Evolutionary conservation across 1,140 invertebrate species (phyloP), one percentile per base, ranked within the genome.

Genomic region (Paraescarpia echinospica): DNA sequence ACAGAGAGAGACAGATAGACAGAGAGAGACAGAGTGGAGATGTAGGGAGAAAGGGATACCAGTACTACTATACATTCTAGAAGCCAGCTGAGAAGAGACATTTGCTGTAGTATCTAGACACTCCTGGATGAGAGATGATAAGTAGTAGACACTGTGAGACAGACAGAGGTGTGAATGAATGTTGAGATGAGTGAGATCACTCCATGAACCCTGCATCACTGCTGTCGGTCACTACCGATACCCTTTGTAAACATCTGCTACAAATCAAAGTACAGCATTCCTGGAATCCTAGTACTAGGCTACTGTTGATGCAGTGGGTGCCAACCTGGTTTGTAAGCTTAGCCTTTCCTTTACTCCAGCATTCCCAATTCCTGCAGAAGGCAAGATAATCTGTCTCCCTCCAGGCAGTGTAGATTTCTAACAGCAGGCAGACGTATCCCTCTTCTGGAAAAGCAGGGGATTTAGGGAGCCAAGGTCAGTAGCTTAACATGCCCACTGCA

Each of bases 191-290:
- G 59, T 77, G 59, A 77, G 59, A 2, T 4, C 59, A 77, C 59
- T 41, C 59, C 22, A 18, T 77, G 59, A 77, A 77, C 12, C 59
- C 59, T 22, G 12, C 22, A 18, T 77, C 14, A 22, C 18, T 22
- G 18, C 59, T 27, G 0, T 77, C 59, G 2, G 22, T 77, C 59
- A 77, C 59, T 77, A 18, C 59, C 4, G 59, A 77, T 77, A 31
- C 59, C 59, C 59, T 77, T 77, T 77, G 59, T 77, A 77, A 77
- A 77, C 59, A 77, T 77, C 59, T 77, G 59, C 59, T 77, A 77
- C 59, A 77, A 77, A 18, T 77, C 14, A 41, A 12, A 41, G 41
- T 41, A 77, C 59, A 27, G 22, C 59, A 77, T 77, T 77, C 59
- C 59, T 77, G 59, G 59, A 77, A 77, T 77, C 59, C 59, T 77